phyloP scores from a whole-genome alignment of 2,888 invertebrate species.

The Quadriops clusia region DNA sequence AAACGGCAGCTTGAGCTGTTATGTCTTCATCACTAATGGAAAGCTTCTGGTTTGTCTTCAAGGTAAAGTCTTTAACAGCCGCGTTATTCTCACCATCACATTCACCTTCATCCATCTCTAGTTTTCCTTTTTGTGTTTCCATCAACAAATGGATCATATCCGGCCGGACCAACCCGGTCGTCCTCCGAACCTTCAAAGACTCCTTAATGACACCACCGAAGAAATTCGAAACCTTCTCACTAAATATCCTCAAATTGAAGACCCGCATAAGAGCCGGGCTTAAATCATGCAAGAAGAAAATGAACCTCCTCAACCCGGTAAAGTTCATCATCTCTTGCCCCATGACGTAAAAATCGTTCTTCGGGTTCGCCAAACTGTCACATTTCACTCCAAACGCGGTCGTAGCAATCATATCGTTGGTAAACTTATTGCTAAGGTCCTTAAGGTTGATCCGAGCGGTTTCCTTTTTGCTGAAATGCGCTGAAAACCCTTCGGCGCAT shows the following conservation, averaged over 20 bases:
- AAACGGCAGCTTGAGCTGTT: conserved; percentile 41
- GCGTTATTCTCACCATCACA: conserved; percentile 20
- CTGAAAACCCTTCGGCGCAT: conserved; percentile 19
- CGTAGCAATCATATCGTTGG: conserved; percentile 40
- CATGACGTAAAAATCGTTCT: conserved; percentile 41
- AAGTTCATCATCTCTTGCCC: conserved; percentile 37
- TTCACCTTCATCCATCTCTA: conserved; percentile 11
- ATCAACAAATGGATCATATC: conserved; percentile 44
- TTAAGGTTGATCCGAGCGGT: conserved; percentile 29
- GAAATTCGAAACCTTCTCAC: conserved; percentile 10
- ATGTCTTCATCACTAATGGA: conserved; percentile 40
- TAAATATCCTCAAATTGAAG: conserved; percentile 7
- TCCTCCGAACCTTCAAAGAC: conserved; percentile 19
- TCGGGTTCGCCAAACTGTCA: conserved; percentile 38
- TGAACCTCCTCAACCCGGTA: conserved; percentile 10
- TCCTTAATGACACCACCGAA: conserved; percentile 19
- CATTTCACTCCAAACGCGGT: conserved; percentile 40
- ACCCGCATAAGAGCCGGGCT: conserved; percentile 3
- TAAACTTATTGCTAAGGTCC: conserved; percentile 35
- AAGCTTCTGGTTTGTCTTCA: conserved; percentile 7
- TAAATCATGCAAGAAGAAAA: neutral
- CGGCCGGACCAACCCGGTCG: conserved; percentile 21
- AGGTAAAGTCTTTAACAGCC: conserved; percentile 19
- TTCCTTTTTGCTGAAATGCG: conserved; percentile 12
- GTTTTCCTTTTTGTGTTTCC: conserved; percentile 39